These are phyloP conservation scores for Ormyrus pomaceus DNA, from an alignment of 2,888 invertebrate species.

Conservation along the genomic window DNA sequence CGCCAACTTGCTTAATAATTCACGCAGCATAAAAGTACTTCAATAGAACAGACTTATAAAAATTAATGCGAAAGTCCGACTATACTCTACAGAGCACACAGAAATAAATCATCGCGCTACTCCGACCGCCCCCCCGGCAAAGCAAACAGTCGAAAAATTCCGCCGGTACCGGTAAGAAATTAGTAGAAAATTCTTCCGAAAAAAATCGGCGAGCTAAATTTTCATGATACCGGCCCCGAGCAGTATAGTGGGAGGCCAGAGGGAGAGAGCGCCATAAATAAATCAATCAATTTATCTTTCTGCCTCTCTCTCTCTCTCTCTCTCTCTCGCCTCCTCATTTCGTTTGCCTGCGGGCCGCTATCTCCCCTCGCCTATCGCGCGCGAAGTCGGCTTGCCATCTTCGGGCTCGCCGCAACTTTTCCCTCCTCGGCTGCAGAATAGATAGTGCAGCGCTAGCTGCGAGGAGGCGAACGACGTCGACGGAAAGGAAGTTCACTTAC, in stretches of 20 bases:
- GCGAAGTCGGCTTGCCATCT: slow-evolving; percentile 8
- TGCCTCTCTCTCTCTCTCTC: neutral
- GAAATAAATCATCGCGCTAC: too few species aligned
- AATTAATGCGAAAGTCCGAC: too few species aligned
- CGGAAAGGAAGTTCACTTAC: slow-evolving; percentile 41
- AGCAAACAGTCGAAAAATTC: too few species aligned
- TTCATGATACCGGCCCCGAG: neutral
- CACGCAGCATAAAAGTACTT: too few species aligned
- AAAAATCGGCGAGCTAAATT: neutral
- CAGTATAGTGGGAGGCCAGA: neutral
- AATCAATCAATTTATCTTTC: slow-evolving; percentile 37
- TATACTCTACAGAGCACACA: too few species aligned
- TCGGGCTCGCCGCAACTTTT: slow-evolving; percentile 11
- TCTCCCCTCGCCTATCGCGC: neutral
- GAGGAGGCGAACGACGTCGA: slow-evolving; percentile 2
- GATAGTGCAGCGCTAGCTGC: neutral
- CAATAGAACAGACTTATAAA: too few species aligned
- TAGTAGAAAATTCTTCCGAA: too few species aligned
- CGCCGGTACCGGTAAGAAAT: too few species aligned
- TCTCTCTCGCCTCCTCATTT: neutral
- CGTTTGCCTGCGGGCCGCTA: neutral
- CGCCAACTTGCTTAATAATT: too few species aligned
- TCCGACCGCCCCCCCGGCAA: too few species aligned
- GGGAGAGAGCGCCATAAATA: slow-evolving; percentile 23
- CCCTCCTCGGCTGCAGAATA: slow-evolving; percentile 1